Percentiles rank a stretch among this genome's conserved stretches.
Conservation (phyloP, 2,888 invertebrate species). For the Chymomyza caudatula region DNA sequence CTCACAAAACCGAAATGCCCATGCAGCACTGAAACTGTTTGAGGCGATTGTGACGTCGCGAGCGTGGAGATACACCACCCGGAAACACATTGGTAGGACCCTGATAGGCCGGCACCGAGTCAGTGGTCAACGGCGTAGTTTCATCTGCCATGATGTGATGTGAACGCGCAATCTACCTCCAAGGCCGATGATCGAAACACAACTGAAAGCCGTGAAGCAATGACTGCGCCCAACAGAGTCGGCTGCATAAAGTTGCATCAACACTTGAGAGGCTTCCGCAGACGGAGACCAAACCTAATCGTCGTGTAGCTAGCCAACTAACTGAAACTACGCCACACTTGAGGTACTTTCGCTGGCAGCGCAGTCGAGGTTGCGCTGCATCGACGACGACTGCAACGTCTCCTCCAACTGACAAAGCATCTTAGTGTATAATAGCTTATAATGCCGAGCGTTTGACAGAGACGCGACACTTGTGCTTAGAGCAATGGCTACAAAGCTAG, state of each 20-base stretch:
- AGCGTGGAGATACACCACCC: slow-evolving; percentile 78
- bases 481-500: slow-evolving; percentile 31
- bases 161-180: background rate
- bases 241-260: slow-evolving; percentile 29
- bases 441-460: slow-evolving; percentile 50
- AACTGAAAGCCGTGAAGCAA: slow-evolving; percentile 36
- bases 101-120: slow-evolving; percentile 60
- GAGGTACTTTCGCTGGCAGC: slow-evolving; percentile 60
- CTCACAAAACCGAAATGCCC: slow-evolving; percentile 85
- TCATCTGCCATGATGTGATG: slow-evolving; percentile 77
- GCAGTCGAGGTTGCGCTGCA: background rate
- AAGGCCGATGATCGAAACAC: slow-evolving; percentile 38
- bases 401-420: slow-evolving; percentile 38
- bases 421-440: slow-evolving; percentile 63
- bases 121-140: slow-evolving; percentile 79
- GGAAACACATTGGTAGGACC: slow-evolving; percentile 80
- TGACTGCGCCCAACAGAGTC: slow-evolving; percentile 11
- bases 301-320: background rate
- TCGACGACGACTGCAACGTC: slow-evolving; percentile 15
- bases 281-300: background rate
- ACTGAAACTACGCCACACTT: slow-evolving; percentile 48
- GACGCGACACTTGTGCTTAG: background rate
- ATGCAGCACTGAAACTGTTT: slow-evolving; percentile 85
- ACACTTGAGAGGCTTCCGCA: slow-evolving; percentile 62
- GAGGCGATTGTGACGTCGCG: slow-evolving; percentile 78